A percentile compares a stretch with the other conserved stretches of the same genome.
These are phyloP conservation scores for Archocentrus centrarchus DNA, from an alignment of 2,113 vertebrate species.

Conservation along the genomic window DNA sequence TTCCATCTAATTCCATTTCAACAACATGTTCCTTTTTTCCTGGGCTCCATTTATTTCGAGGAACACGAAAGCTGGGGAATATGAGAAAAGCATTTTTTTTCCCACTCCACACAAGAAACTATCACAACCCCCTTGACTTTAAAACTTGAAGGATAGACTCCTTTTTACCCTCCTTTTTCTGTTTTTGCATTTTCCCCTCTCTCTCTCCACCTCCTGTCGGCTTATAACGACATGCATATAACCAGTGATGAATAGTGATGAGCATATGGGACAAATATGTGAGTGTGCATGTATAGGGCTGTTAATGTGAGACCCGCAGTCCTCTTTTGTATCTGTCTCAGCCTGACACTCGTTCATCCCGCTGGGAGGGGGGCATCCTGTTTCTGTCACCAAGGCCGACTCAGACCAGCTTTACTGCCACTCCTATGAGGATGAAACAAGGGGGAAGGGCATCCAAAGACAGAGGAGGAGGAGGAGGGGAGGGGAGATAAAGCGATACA, in stretches of 20 bases:
- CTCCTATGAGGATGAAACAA: conserved; percentile 23
- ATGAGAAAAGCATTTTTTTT: background rate
- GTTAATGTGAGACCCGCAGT: conserved; percentile 46
- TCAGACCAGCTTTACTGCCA: conserved; percentile 31
- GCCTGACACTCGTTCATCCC: conserved; percentile 51
- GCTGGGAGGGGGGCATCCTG: conserved; percentile 62
- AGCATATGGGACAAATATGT: conserved; percentile 66
- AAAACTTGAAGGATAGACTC: conserved; percentile 8
- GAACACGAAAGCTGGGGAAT: background rate
- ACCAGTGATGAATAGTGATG: conserved; percentile 72
- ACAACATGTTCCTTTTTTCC: background rate
- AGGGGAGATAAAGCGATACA: conserved; percentile 28
- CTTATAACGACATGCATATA: conserved; percentile 55
- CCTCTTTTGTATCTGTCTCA: conserved; percentile 44
- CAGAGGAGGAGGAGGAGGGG: conserved; percentile 7
- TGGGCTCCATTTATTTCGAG: background rate
- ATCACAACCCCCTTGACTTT: background rate
- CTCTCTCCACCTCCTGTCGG: conserved; percentile 37
- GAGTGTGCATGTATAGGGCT: conserved; percentile 24
- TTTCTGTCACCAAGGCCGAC: conserved; percentile 62
- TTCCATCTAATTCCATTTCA: background rate
- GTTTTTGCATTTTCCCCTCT: conserved; percentile 13
- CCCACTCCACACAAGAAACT: background rate
- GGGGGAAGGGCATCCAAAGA: conserved; percentile 34
- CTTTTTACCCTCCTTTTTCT: background rate